A percentile compares a stretch with the other conserved stretches of the same genome.
These are phyloP conservation scores for Drosophila subobscura DNA, from an alignment of 1,140 invertebrate species.

Conservation along the genomic window DNA sequence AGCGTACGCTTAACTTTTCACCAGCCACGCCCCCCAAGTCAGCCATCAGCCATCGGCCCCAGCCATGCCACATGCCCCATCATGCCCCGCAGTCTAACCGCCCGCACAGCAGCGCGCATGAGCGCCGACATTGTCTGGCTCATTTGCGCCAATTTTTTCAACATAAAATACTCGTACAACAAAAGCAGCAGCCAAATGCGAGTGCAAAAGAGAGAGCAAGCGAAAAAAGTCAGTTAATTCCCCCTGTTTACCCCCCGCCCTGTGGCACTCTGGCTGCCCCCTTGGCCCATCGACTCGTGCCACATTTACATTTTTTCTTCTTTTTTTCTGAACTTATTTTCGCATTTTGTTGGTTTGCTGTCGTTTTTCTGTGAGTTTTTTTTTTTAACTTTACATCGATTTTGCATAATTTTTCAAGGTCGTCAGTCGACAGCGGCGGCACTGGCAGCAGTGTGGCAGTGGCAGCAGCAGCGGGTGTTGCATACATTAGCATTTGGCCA, in stretches of 20 bases:
- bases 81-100: slow-evolving; percentile 6
- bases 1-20: slow-evolving; percentile 79
- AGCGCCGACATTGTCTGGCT: slow-evolving; percentile 80
- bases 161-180: slow-evolving; percentile 68
- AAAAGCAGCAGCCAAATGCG: slow-evolving; percentile 29
- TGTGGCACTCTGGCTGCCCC: neutral
- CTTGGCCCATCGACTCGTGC: slow-evolving; percentile 44
- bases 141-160: slow-evolving; percentile 79
- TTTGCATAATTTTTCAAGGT: slow-evolving; percentile 83
- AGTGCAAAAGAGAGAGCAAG: slow-evolving; percentile 12
- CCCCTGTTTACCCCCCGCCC: neutral
- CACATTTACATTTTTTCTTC: slow-evolving; percentile 77
- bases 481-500: slow-evolving; percentile 81
- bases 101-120: slow-evolving; percentile 63
- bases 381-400: slow-evolving; percentile 73
- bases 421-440: slow-evolving; percentile 60
- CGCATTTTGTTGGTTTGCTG: slow-evolving; percentile 71
- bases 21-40: slow-evolving; percentile 24
- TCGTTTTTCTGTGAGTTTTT: slow-evolving; percentile 28
- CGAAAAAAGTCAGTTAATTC: slow-evolving; percentile 27
- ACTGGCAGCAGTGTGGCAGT: slow-evolving; percentile 18
- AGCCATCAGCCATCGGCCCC: too few species aligned
- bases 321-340: slow-evolving; percentile 78
- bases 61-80: neutral
- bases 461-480: slow-evolving; percentile 58